phyloP scores from a whole-genome alignment of 1,140 invertebrate species.

The Brachionus asplanchnoidis region DNA sequence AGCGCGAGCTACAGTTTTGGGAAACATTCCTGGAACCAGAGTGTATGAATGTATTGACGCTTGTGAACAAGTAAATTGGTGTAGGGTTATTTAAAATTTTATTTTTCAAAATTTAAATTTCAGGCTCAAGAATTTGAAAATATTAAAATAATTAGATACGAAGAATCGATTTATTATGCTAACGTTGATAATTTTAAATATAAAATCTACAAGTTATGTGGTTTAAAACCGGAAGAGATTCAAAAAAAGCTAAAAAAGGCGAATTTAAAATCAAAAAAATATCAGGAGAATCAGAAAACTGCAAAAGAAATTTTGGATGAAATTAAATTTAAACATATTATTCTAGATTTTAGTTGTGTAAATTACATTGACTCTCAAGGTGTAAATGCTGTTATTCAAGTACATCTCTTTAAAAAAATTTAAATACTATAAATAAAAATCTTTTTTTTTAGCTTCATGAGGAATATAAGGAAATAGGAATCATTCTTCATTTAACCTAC shows the following conservation, averaged over 20 bases:
- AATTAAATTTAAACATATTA: slow-evolving; percentile 16
- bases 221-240: neutral
- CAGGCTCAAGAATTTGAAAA: slow-evolving; percentile 36
- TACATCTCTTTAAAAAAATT: neutral
- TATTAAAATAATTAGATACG: slow-evolving; percentile 40
- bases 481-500: neutral
- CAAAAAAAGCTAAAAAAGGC: slow-evolving; percentile 5
- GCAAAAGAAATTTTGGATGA: neutral
- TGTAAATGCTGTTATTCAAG: slow-evolving; percentile 34
- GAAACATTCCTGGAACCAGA: slow-evolving; percentile 41
- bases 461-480: slow-evolving; percentile 13
- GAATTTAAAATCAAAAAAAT: neutral
- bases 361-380: slow-evolving; percentile 41
- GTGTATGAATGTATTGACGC: slow-evolving; percentile 37
- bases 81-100: neutral
- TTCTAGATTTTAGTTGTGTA: slow-evolving; percentile 37
- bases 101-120: neutral
- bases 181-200: slow-evolving; percentile 30
- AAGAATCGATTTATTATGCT: slow-evolving; percentile 33
- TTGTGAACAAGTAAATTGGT: neutral
- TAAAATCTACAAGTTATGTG: neutral
- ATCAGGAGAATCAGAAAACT: neutral
- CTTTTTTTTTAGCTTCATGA: neutral
- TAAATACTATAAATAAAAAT: too few relatives aligned
- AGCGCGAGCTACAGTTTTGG: slow-evolving; percentile 29